A percentile compares a stretch with the other conserved stretches of the same genome.
Conservation (phyloP, 1,140 invertebrate genomes). For the Lysiphlebus fabarum region DNA sequence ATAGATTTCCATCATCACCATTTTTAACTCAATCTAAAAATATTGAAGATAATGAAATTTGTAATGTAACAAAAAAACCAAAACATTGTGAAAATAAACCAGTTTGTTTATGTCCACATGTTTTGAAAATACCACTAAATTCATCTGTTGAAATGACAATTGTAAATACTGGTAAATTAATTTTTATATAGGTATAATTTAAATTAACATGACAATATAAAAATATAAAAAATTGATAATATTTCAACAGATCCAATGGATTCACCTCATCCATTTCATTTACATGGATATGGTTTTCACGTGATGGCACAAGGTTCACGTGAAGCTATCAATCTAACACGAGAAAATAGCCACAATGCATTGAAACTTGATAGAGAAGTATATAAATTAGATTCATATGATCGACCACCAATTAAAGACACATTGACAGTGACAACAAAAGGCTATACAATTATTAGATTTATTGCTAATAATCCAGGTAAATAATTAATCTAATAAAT, state of each 20-base stretch:
- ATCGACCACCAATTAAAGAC: conserved; percentile 6
- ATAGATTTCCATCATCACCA: conserved; percentile 7
- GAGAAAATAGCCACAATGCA: not conserved
- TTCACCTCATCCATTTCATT: conserved; percentile 41
- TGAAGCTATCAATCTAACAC: not conserved
- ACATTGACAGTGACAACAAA: not conserved
- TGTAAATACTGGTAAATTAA: conserved; percentile 56
- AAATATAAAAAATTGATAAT: too few relatives aligned
- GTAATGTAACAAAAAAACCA: not conserved
- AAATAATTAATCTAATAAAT: not conserved
- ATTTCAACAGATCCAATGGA: conserved; percentile 19
- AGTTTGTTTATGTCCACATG: conserved; percentile 14
- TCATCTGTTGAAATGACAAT: conserved; percentile 53
- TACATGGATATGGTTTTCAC: conserved; percentile 38
- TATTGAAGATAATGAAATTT: conserved; percentile 8
- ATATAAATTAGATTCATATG: not conserved
- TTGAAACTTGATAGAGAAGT: not conserved
- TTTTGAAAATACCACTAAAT: conserved; percentile 15
- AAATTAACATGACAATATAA: not conserved
- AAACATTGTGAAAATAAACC: not conserved
- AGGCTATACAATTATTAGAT: conserved; percentile 6
- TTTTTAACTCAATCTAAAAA: conserved; percentile 12
- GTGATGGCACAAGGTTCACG: conserved; percentile 30
- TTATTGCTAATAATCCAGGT: conserved; percentile 9
- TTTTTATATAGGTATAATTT: conserved; percentile 8